These are phyloP conservation scores for Amphipoea oculea DNA, from an alignment of 2,888 invertebrate genomes.

Conservation along the genomic window DNA sequence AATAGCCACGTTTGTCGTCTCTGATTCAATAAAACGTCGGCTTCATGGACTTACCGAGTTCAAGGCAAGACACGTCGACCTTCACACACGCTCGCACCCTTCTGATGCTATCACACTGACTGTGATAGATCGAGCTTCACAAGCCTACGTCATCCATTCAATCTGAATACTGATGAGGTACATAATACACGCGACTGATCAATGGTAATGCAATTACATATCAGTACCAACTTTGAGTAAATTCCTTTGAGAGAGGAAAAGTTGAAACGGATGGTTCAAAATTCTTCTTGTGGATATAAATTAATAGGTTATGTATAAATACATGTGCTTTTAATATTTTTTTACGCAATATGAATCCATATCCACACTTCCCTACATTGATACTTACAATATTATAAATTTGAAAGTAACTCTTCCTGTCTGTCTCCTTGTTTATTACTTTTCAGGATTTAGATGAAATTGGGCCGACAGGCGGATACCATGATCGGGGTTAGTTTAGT, in stretches of 20 bases:
- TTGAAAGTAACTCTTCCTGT: background rate
- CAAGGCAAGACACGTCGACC: conserved; percentile 32
- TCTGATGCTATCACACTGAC: conserved; percentile 60
- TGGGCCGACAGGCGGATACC: background rate
- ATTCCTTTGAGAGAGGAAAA: conserved; percentile 13
- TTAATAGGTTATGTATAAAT: background rate
- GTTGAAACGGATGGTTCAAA: background rate
- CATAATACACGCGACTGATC: conserved; percentile 53
- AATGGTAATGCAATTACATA: conserved; percentile 51
- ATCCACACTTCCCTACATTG: too few relatives aligned
- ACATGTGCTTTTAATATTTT: background rate
- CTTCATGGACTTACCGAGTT: conserved; percentile 20
- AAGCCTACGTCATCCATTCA: conserved; percentile 50
- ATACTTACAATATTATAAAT: background rate
- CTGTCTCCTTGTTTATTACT: background rate
- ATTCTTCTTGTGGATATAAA: background rate
- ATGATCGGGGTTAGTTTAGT: background rate
- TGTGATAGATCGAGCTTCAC: conserved; percentile 58
- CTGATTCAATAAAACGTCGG: conserved; percentile 34
- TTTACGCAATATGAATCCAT: background rate
- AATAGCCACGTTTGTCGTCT: background rate
- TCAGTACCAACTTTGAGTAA: conserved; percentile 11
- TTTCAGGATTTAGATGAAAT: background rate
- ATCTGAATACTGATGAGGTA: conserved; percentile 60
- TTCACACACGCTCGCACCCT: conserved; percentile 47